phyloP scores from a whole-genome alignment of 2,888 invertebrate genomes.

The Dicyrtomina minuta region DNA sequence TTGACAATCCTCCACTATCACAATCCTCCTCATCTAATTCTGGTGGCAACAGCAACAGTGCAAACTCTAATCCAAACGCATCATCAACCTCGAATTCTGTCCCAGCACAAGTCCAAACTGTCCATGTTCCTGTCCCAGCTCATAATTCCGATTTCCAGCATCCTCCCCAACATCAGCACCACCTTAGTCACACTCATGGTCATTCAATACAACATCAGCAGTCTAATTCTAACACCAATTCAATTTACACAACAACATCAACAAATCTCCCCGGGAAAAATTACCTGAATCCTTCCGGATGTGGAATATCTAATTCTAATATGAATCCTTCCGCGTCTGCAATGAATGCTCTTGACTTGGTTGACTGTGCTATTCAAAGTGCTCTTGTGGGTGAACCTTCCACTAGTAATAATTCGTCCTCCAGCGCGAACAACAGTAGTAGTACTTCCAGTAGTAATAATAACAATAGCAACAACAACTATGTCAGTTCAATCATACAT shows the following conservation, averaged over 20 bases:
- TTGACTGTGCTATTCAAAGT: constrained; percentile 42
- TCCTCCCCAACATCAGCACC: constrained; percentile 2
- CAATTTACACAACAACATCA: not conserved
- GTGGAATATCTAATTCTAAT: not conserved
- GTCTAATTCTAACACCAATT: not conserved
- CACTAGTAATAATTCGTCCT: not conserved
- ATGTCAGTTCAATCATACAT: constrained; percentile 19
- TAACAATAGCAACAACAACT: constrained; percentile 4
- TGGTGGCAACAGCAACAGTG: not conserved
- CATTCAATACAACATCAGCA: not conserved
- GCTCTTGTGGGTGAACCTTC: constrained; percentile 31
- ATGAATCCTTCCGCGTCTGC: not conserved
- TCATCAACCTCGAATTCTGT: constrained; percentile 9
- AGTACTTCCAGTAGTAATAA: not conserved
- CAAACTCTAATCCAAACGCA: not conserved
- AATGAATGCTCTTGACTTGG: constrained; percentile 38
- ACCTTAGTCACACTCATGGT: not conserved
- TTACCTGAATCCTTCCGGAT: constrained; percentile 34
- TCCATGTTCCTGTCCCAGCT: constrained; percentile 17
- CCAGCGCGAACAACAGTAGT: not conserved
- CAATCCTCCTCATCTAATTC: not conserved
- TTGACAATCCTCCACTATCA: no score
- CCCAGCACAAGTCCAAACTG: not conserved
- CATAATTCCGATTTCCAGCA: constrained; percentile 13
- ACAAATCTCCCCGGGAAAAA: constrained; percentile 30